Conservation (phyloP, 1,140 invertebrate genomes). For the Papilio polytes region DNA sequence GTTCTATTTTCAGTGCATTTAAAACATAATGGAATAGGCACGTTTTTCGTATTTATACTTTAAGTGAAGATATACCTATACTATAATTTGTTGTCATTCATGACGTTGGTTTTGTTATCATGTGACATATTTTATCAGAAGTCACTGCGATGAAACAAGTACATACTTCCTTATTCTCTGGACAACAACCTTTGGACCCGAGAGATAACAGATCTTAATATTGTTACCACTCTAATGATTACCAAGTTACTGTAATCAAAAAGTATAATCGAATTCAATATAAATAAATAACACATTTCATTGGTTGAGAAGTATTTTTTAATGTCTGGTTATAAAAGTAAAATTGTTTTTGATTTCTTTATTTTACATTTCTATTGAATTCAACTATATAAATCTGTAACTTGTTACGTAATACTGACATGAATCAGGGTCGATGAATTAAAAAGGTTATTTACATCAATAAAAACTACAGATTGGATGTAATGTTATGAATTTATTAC, state of each 20-base stretch:
- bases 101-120: neutral
- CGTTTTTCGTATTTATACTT: neutral
- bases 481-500: slow-evolving; percentile 36
- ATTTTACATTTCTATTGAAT: too few species aligned
- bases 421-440: neutral
- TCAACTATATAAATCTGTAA: neutral
- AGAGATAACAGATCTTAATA: neutral
- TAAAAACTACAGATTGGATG: slow-evolving; percentile 15
- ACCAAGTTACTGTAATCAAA: too few species aligned
- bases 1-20: neutral
- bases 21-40: neutral
- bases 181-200: neutral
- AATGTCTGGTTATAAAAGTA: too few species aligned
- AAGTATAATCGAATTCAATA: too few species aligned
- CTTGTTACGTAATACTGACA: neutral
- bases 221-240: neutral
- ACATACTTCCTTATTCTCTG: neutral
- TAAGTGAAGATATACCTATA: neutral
- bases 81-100: neutral
- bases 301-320: too few species aligned
- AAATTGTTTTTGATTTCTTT: too few species aligned
- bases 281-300: too few species aligned
- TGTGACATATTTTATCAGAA: neutral
- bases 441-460: neutral
- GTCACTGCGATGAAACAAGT: neutral